Base-by-base conservation (phyloP, 2,113 vertebrate species). In the Spea bombifrons region DNA sequence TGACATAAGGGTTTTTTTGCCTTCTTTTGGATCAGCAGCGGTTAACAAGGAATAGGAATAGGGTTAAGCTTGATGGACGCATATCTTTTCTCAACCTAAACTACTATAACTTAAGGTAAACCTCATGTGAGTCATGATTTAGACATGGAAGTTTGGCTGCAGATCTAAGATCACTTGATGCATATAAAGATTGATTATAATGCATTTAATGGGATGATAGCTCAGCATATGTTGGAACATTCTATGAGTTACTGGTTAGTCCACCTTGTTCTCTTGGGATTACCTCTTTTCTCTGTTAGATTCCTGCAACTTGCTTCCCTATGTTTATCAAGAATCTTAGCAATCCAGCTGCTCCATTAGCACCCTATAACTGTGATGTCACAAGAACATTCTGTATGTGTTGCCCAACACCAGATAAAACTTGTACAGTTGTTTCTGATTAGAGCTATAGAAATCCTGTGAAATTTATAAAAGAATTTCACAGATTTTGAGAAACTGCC, bases 301-400 rank as follows among this genome's bases (percentile, higher is more conserved):
- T 70, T 49, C 1, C 67, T 70, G 15, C 8, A 66, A 77, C 71
- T 67, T 77, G 67, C 46, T 70, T n/a, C 75, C 66, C 75, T 52
- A 69, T 46, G 8, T 61, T 30, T 55, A 70, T 61, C 44, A 47
- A 50, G 53, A 59, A 77, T 77, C 6, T 17, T 48, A 77, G 9
- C 46, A 15, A 70, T 77, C 44, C 16, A 57, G 48, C 15, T 67
- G 49, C 30, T 57, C 16, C 46, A 9, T 59, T 13, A 59, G 57
- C 65, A 7, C 16, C 7, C 17, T 10, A 43, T 66, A 4, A 7
- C 43, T 64, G 17, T 64, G 15, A 64, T 64, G 61, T 66, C 65
- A 43, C 44, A 12, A 66, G 17, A 66, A 45, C 17, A 66, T 45
- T 66, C 7, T 66, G 9, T 66, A 12, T 66, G 4, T 66, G 65